Base-by-base conservation (phyloP, 1,140 invertebrate species). In the Dysdera silvatica region DNA sequence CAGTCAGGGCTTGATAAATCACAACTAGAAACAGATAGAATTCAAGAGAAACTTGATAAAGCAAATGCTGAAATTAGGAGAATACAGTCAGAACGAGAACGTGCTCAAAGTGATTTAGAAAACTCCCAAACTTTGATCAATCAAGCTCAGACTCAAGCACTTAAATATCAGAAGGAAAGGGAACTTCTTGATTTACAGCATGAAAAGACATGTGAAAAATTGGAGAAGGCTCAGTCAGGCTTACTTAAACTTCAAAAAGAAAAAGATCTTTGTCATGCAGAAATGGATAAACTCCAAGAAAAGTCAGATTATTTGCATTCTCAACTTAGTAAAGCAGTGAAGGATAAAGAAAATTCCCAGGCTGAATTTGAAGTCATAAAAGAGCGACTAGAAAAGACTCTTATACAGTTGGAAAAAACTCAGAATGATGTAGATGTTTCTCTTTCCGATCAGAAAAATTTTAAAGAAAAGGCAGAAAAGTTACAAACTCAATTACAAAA, bases 401-500 rank as follows among this genome's bases (percentile, higher is more conserved):
- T 74, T 32, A 69, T 71, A 35, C 57, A 68, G 26, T 28, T 67
- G 8, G 71, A 73, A 14, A 70, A 70, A 47, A 87, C 90, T 72
- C 82, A 83, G 69, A 82, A 85, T 18, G 68, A 86, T 89, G 71
- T 87, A 89, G 77, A 93, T 69, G 87, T 91, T 73, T 84, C 87
- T 20, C 71, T 88, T 18, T 87, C 87, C 18, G 91, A 95, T 77
- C 81, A 90, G 29, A 87, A 91, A 70, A 86, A 91, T 61, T 75
- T 92, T 20, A 91, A 90, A 74, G 91, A 95, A 41, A 92, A 92
- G 78, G 75, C 91, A 29, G 91, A 94, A 49, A 94, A 94, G 74
- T 80, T 86, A 31, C 83, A 91, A 37, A 84, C 87, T 64, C 81
- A 85, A 24, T 80, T 86, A 51, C 84, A 85, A 71, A 91, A 91